Percentiles rank a stretch among this genome's conserved stretches.
These are phyloP conservation scores for Diaperis boleti DNA, from an alignment of 2,888 invertebrate species.

Conservation along the genomic window DNA sequence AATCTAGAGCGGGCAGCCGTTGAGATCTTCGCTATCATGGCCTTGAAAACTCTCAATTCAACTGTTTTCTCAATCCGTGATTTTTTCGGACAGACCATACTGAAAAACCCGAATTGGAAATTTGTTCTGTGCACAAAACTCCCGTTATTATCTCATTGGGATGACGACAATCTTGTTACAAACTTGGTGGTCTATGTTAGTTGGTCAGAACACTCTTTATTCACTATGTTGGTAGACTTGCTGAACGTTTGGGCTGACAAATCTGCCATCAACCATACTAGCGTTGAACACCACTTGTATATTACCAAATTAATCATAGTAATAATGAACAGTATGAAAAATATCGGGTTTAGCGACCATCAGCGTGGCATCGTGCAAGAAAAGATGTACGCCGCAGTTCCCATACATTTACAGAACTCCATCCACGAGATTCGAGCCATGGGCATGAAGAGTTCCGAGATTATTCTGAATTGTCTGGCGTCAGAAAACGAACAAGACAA, in stretches of 20 bases:
- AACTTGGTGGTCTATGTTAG: constrained; percentile 75
- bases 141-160: constrained; percentile 69
- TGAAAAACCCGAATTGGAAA: constrained; percentile 73
- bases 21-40: constrained; percentile 70
- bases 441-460: constrained; percentile 82
- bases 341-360: constrained; percentile 55
- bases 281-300: constrained; percentile 78
- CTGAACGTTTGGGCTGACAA: constrained; percentile 78
- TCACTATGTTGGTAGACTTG: constrained; percentile 69
- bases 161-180: constrained; percentile 68
- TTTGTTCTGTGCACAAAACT: constrained; percentile 75
- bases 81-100: constrained; percentile 69
- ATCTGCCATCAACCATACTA: constrained; percentile 72
- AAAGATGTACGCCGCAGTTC: constrained; percentile 75
- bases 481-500: constrained; percentile 63
- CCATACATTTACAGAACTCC: constrained; percentile 77
- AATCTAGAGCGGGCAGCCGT: constrained; percentile 72
- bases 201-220: constrained; percentile 58
- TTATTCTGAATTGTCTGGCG: constrained; percentile 70
- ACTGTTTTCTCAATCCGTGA: constrained; percentile 65
- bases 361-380: constrained; percentile 65
- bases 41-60: constrained; percentile 70
- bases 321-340: constrained; percentile 68
- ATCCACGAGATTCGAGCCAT: constrained; percentile 72
- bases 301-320: constrained; percentile 76